Conservation (phyloP, 1,140 invertebrate genomes). For the Lasioglossum albipes region DNA sequence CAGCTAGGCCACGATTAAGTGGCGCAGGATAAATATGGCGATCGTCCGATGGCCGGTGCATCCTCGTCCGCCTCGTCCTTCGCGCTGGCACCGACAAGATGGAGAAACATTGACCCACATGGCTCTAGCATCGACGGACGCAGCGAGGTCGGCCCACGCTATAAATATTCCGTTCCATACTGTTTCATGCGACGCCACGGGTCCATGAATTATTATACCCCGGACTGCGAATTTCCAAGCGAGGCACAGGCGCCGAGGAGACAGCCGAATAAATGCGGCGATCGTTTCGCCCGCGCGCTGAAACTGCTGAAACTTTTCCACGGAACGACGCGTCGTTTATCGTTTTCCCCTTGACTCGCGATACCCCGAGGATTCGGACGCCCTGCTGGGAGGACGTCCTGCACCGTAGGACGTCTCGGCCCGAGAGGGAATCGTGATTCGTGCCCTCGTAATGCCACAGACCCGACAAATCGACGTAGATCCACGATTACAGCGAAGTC, state of each 20-base stretch:
- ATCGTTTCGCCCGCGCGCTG: background rate
- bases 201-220: constrained; percentile 12
- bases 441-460: too few species aligned
- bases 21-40: too few species aligned
- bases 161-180: background rate
- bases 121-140: background rate
- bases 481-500: too few species aligned
- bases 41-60: too few species aligned
- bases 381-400: background rate
- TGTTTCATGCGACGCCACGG: background rate
- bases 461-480: too few species aligned
- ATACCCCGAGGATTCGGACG: background rate
- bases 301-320: constrained; percentile 12
- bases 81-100: background rate
- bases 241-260: background rate
- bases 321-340: constrained; percentile 2
- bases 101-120: constrained; percentile 7
- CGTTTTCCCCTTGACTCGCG: background rate
- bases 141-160: background rate
- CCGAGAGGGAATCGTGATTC: too few species aligned
- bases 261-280: background rate
- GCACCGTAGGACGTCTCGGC: too few species aligned
- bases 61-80: background rate
- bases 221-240: background rate
- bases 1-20: too few species aligned